phyloP scores from a whole-genome alignment of 2,113 vertebrate species.

The Talpa occidentalis region DNA sequence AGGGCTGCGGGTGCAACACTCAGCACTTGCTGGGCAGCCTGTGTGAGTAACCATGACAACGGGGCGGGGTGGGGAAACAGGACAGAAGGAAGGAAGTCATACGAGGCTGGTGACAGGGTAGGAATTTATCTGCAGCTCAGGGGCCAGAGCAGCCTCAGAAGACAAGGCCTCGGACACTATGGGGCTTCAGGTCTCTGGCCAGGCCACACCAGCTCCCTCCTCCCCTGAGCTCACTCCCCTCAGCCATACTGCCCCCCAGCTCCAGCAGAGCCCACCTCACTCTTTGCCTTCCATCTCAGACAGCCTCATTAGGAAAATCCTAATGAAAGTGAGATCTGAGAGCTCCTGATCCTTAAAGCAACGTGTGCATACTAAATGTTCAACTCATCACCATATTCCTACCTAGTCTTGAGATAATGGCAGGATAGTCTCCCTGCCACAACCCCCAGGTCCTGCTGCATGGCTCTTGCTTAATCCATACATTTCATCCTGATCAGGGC shows the following conservation, averaged over 20 bases:
- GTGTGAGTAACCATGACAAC: conserved; percentile 25
- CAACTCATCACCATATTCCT: no score
- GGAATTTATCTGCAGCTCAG: background rate
- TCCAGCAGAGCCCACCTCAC: background rate
- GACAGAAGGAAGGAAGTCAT: background rate
- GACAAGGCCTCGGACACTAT: background rate
- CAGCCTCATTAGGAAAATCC: background rate
- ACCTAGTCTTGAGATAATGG: background rate
- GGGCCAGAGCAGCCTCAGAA: background rate
- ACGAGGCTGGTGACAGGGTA: background rate
- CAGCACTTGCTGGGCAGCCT: background rate
- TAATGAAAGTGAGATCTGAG: background rate
- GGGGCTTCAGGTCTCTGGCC: background rate
- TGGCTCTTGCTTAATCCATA: background rate
- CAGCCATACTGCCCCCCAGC: background rate
- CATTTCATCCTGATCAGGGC: background rate
- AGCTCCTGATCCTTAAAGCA: background rate
- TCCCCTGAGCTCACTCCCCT: background rate
- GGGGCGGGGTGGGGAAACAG: background rate
- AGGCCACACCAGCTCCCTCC: background rate
- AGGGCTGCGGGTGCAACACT: background rate
- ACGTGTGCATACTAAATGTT: fast-evolving
- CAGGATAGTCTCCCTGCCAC: background rate
- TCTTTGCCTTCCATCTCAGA: background rate
- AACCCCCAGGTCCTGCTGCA: background rate